Percentiles rank a stretch among this genome's conserved stretches.
These are phyloP conservation scores for Microctenopoma lineatum DNA, from an alignment of 2,797 vertebrate genomes.

Conservation along the genomic window DNA sequence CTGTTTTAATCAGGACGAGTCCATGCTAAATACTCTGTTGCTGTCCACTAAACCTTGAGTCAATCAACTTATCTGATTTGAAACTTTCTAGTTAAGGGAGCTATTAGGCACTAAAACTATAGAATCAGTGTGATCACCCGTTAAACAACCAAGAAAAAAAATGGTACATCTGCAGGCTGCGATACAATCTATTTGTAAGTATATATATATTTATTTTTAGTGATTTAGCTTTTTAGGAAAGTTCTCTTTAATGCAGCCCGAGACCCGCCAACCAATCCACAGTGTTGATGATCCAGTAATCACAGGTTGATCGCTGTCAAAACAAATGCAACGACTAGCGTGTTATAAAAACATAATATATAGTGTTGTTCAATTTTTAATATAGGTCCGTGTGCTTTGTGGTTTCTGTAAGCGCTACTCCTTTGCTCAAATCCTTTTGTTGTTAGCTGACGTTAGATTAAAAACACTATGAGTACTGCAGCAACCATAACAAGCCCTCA, in stretches of 20 bases:
- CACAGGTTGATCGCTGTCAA: constrained; percentile 31
- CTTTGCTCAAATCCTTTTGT: background rate
- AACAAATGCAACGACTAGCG: constrained; percentile 25
- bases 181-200: background rate
- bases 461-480: background rate
- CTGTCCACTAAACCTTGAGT: background rate
- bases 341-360: background rate
- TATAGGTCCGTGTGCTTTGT: background rate
- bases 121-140: too few relatives aligned
- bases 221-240: background rate
- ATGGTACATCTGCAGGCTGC: too few relatives aligned
- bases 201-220: background rate
- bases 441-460: background rate
- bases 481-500: background rate
- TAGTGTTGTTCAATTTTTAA: background rate
- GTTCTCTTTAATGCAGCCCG: background rate
- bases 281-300: constrained; percentile 9
- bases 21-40: background rate
- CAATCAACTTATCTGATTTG: too few relatives aligned
- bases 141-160: too few relatives aligned
- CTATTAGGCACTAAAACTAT: too few relatives aligned
- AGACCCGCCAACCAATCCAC: background rate
- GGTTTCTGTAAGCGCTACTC: background rate
- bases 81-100: background rate
- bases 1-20: too few relatives aligned